These are phyloP conservation scores for Podargus strigoides DNA, from an alignment of 2,797 vertebrate species.

Conservation along the genomic window DNA sequence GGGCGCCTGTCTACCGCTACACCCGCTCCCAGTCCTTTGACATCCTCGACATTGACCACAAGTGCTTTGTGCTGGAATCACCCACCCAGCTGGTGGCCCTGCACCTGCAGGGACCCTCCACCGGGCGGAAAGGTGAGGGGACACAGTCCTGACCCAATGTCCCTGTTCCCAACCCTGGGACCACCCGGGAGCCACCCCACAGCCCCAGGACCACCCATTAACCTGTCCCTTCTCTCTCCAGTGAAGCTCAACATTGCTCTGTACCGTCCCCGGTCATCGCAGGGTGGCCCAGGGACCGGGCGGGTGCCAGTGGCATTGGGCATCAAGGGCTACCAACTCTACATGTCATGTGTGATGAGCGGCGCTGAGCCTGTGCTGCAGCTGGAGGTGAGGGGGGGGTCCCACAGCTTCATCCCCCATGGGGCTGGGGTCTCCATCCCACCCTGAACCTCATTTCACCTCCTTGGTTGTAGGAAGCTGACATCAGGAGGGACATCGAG, in stretches of 20 bases:
- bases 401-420: accelerated
- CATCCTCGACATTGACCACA: slow-evolving; percentile 28
- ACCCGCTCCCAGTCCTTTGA: slow-evolving; percentile 53
- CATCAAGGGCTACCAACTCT: slow-evolving; percentile 62
- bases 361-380: slow-evolving; percentile 29
- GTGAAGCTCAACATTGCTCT: slow-evolving; percentile 54
- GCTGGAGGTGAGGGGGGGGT: slow-evolving; percentile 62
- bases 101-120: slow-evolving; percentile 41
- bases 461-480: background rate
- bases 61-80: slow-evolving; percentile 35
- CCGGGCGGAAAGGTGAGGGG: background rate
- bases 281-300: background rate
- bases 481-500: slow-evolving; percentile 15
- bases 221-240: background rate
- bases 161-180: background rate
- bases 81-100: slow-evolving; percentile 51
- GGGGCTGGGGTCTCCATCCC: background rate
- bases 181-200: background rate
- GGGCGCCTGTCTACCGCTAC: slow-evolving; percentile 1
- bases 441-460: accelerated
- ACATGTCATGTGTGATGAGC: slow-evolving; percentile 61
- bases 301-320: slow-evolving; percentile 40
- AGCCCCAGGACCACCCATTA: background rate
- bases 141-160: accelerated
- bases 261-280: background rate